These are phyloP conservation scores for Gerris buenoi DNA, from an alignment of 1,140 invertebrate genomes.

Conservation along the genomic window DNA sequence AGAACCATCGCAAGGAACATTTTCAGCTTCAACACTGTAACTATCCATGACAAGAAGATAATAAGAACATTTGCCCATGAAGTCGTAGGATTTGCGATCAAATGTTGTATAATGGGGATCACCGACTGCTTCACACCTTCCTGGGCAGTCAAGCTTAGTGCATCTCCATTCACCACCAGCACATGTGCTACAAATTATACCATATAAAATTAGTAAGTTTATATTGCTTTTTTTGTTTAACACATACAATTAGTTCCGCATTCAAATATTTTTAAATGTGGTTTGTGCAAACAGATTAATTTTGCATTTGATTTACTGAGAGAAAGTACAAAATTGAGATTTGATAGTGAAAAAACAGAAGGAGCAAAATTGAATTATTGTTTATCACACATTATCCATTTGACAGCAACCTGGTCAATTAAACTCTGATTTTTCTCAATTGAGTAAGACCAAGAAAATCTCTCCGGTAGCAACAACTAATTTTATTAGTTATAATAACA, in stretches of 20 bases:
- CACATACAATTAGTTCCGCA: background rate
- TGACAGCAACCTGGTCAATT: too few relatives aligned
- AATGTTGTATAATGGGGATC: constrained; percentile 85
- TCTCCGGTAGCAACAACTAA: too few relatives aligned
- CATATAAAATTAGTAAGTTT: too few relatives aligned
- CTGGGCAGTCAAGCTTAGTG: constrained; percentile 51
- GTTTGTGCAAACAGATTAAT: background rate
- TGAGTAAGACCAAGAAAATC: too few relatives aligned
- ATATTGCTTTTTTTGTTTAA: too few relatives aligned
- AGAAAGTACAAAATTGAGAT: background rate
- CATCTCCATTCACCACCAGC: constrained; percentile 59
- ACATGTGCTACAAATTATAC: constrained; percentile 49
- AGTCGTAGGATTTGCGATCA: constrained; percentile 68
- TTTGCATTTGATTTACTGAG: background rate
- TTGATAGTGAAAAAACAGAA: background rate
- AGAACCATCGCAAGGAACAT: constrained; percentile 59
- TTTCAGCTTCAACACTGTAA: constrained; percentile 62
- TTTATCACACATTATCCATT: too few relatives aligned
- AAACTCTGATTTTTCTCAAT: too few relatives aligned
- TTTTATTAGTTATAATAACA: too few relatives aligned
- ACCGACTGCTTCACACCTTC: constrained; percentile 61
- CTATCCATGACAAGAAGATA: constrained; percentile 51
- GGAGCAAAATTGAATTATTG: background rate
- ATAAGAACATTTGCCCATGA: constrained; percentile 79
- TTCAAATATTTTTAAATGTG: background rate